phyloP scores from a whole-genome alignment of 1,140 invertebrate species.

The Odontomachus brunneus region DNA sequence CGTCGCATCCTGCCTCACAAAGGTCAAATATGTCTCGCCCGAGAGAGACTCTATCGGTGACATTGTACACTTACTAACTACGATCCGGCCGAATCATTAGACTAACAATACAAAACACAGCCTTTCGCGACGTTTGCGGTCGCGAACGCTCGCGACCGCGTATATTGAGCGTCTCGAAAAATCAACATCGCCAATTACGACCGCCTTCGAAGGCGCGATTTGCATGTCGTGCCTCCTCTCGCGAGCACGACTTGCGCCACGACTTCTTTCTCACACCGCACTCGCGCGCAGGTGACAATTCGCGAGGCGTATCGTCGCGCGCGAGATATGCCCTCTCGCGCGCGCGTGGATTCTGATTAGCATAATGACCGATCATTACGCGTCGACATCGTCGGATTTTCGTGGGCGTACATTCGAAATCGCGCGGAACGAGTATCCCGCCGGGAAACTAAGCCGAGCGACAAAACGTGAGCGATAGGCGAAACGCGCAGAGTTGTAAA shows the following conservation, averaged over 20 bases:
- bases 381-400: constrained; percentile 66
- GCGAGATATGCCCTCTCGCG: constrained; percentile 63
- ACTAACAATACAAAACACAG: constrained; percentile 66
- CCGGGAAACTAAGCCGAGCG: constrained; percentile 18
- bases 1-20: neutral
- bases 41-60: constrained; percentile 23
- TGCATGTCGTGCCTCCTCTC: constrained; percentile 61
- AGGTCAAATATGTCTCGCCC: constrained; percentile 32
- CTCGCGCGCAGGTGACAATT: constrained; percentile 71
- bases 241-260: constrained; percentile 59
- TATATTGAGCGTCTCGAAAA: constrained; percentile 59
- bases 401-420: constrained; percentile 69
- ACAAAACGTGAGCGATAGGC: neutral
- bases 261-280: constrained; percentile 38
- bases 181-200: constrained; percentile 60
- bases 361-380: constrained; percentile 73
- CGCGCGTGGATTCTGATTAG: constrained; percentile 58
- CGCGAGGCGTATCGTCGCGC: constrained; percentile 61
- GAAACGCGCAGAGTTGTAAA: neutral
- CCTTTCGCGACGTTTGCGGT: constrained; percentile 46
- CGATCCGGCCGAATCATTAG: constrained; percentile 57
- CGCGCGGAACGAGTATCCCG: constrained; percentile 17
- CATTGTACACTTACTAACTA: neutral
- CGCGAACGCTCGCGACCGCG: constrained; percentile 40
- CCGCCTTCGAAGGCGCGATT: constrained; percentile 55